Conservation (phyloP, 2,797 vertebrate species). For the Micropoecilia bifurca region DNA sequence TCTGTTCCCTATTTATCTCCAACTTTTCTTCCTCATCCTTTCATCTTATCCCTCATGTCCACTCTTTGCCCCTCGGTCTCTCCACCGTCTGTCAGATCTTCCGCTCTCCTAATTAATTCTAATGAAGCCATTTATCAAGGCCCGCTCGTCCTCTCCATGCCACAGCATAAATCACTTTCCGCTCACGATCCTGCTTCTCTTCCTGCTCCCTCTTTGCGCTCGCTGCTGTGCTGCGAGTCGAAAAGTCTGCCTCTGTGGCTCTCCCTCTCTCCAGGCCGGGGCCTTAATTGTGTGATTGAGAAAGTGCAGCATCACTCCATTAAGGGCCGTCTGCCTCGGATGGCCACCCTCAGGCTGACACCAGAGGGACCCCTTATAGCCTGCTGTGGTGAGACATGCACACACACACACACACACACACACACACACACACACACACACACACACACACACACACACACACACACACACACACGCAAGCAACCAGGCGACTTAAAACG, state of each 20-base stretch:
- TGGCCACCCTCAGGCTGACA: constrained; percentile 76
- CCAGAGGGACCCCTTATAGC: constrained; percentile 77
- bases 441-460: constrained; percentile 42
- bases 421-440: constrained; percentile 26
- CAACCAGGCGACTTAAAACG: constrained; percentile 72
- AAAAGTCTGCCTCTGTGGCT: constrained; percentile 19
- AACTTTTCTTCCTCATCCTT: constrained; percentile 40
- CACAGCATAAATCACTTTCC: constrained; percentile 79
- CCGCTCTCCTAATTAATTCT: constrained; percentile 82
- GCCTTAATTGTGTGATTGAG: constrained; percentile 84
- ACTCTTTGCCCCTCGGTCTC: constrained; percentile 42
- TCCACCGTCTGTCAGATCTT: constrained; percentile 61
- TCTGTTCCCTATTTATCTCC: constrained; percentile 60
- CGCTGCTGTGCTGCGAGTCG: constrained; percentile 14
- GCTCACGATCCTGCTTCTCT: constrained; percentile 56
- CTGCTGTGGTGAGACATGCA: constrained; percentile 61
- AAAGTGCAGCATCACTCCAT: constrained; percentile 80
- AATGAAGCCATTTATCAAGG: constrained; percentile 82
- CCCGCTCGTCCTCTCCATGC: constrained; percentile 75
- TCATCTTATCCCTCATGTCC: constrained; percentile 57
- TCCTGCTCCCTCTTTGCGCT: constrained; percentile 38
- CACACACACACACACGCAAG: constrained; percentile 44
- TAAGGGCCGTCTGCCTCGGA: constrained; percentile 80
- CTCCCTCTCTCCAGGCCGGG: constrained; percentile 38
- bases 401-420: constrained; percentile 40